Base-by-base conservation (phyloP, 2,888 invertebrate species). In the Xylophagus ater region DNA sequence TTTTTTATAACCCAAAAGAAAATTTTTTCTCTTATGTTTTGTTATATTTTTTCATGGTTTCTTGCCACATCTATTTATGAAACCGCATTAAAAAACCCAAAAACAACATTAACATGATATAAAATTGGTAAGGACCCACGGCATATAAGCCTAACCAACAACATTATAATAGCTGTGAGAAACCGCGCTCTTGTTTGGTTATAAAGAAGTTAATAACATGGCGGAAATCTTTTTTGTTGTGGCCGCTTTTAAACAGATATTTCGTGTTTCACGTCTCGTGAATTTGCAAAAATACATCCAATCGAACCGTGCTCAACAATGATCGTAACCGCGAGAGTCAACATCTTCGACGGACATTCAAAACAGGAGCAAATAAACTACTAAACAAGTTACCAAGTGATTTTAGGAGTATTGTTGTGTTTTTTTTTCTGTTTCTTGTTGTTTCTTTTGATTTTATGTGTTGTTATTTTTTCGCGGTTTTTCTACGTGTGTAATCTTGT, bases 201-300 rank as follows among this genome's bases (percentile, higher is more conserved):
- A 60, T 60, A 61, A 62, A 63, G 62, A 61, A 63, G 62, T 63
- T 63, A 63, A 63, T 63, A 63, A 61, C 54, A 63, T 59, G 60
- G 63, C 62, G 62, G 62, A 59, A 60, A 44, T 33, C 28, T 39
- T 41, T 39, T 44, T 38, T 36, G 39, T 39, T 40, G 39, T 41
- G 39, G 41, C 38, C 24, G 34, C 34, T 34, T 35, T 32, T 25
- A 36, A 41, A 33, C 41, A 34, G 41, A 34, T 37, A 24, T 37
- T 17, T 30, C 24, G 24, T 23, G 24, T 34, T 34, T 23, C 13
- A 25, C 35, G 35, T 19, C 35, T 25, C 28, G 26, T 35, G 35
- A 25, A 26, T 17, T 19, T 14, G 35, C 26, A 20, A 15, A 35
- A 19, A 19, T 13, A 26, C 26, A 26, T 13, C 12, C n/a, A 13